These are phyloP conservation scores for Galeruca laticollis DNA, from an alignment of 2,888 invertebrate species.

Conservation along the genomic window DNA sequence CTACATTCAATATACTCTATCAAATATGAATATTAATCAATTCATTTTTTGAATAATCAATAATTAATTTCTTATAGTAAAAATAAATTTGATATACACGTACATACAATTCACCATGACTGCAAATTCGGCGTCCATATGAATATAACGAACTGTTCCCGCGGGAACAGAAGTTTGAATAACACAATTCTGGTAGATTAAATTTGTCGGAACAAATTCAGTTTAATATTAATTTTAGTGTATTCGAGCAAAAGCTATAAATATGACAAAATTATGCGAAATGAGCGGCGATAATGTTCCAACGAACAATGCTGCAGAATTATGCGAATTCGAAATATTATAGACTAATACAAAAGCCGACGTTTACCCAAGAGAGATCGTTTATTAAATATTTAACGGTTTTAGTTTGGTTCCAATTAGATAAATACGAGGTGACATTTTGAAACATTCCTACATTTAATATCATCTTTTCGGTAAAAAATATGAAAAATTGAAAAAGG, in stretches of 20 bases:
- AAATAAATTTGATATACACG: background rate
- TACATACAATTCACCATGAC: background rate
- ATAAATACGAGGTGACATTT: too few species aligned
- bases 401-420: background rate
- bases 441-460: too few species aligned
- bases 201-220: constrained; percentile 43
- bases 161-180: constrained; percentile 40
- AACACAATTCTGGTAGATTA: constrained; percentile 40
- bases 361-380: constrained; percentile 27
- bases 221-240: constrained; percentile 44
- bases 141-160: constrained; percentile 38
- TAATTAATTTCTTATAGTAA: background rate
- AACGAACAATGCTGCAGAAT: constrained; percentile 32
- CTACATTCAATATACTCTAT: too few species aligned
- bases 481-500: too few species aligned
- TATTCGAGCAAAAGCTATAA: constrained; percentile 39
- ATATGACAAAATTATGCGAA: constrained; percentile 40
- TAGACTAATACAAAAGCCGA: constrained; percentile 27
- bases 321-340: constrained; percentile 37
- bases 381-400: constrained; percentile 11
- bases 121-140: background rate
- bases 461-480: too few species aligned
- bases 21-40: too few species aligned
- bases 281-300: constrained; percentile 36
- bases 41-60: background rate